A percentile compares a stretch with the other conserved stretches of the same genome.
Evolutionary conservation across 1,140 invertebrate species (phyloP).

Genomic region (Drosophila albomicans): DNA sequence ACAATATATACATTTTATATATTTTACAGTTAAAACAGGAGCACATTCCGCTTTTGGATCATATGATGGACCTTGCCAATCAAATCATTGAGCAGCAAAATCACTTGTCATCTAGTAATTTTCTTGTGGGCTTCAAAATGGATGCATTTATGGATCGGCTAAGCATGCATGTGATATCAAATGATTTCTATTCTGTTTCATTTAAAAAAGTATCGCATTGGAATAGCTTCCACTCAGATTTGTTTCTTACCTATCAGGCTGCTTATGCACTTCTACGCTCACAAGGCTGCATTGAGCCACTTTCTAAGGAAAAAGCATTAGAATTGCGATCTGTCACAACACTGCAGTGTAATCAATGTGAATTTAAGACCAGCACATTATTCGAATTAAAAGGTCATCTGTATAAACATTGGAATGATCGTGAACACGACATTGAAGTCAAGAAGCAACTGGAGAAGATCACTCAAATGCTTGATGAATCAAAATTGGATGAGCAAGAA

Average conservation of each 20-base stretch:
- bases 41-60: conserved; percentile 59
- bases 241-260: conserved; percentile 57
- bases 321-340: background rate
- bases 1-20: background rate
- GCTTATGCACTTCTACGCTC: conserved; percentile 39
- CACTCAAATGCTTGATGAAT: conserved; percentile 37
- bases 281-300: conserved; percentile 48
- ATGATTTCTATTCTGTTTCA: conserved; percentile 58
- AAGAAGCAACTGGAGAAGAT: conserved; percentile 46
- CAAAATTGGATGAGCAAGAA: conserved; percentile 16
- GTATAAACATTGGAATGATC: conserved; percentile 53
- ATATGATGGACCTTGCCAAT: conserved; percentile 65
- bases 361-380: conserved; percentile 36
- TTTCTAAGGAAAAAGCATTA: conserved; percentile 24
- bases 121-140: conserved; percentile 63
- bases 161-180: conserved; percentile 61
- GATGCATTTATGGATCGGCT: conserved; percentile 51
- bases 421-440: conserved; percentile 21
- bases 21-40: conserved; percentile 46
- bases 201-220: conserved; percentile 51
- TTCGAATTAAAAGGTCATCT: conserved; percentile 53
- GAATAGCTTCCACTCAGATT: conserved; percentile 66
- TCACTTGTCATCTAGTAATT: conserved; percentile 39
- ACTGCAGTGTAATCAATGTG: conserved; percentile 61
- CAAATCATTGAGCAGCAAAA: conserved; percentile 56